Percentiles rank a stretch among this genome's conserved stretches.
Conservation (phyloP, 2,113 vertebrate species). For the Cephalopterus ornatus region DNA sequence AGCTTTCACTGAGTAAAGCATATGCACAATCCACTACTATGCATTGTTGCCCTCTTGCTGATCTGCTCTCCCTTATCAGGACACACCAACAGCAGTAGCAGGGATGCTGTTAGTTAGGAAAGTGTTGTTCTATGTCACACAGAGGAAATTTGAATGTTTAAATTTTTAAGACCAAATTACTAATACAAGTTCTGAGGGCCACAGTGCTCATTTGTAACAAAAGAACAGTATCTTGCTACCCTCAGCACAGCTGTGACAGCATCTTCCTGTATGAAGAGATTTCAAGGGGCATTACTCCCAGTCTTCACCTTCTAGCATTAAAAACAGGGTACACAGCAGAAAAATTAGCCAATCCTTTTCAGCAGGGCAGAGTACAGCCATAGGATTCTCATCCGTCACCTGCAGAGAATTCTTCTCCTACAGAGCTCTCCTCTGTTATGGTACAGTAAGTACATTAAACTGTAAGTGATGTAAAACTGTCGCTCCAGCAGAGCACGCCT, state of each 20-base stretch:
- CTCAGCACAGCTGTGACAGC: background rate
- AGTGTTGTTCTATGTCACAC: background rate
- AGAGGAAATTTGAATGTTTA: rapidly evolving
- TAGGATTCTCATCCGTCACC: background rate
- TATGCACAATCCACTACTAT: background rate
- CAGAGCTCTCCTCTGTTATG: background rate
- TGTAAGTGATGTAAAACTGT: background rate
- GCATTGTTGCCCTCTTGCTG: background rate
- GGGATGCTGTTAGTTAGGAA: background rate
- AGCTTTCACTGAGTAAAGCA: background rate
- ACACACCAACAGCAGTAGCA: background rate
- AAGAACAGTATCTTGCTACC: background rate
- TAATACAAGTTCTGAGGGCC: background rate
- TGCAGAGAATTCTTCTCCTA: background rate
- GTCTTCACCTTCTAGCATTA: background rate
- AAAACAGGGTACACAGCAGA: background rate
- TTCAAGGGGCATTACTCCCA: background rate
- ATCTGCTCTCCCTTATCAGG: background rate
- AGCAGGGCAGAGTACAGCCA: background rate
- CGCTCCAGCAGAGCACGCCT: background rate
- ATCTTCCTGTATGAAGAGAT: background rate
- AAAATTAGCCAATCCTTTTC: background rate
- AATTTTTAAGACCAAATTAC: background rate
- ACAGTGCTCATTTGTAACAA: background rate
- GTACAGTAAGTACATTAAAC: background rate